Evolutionary conservation across 1,140 invertebrate species (phyloP), one percentile per base, ranked within the genome.

Genomic region (Drosophila varians): DNA sequence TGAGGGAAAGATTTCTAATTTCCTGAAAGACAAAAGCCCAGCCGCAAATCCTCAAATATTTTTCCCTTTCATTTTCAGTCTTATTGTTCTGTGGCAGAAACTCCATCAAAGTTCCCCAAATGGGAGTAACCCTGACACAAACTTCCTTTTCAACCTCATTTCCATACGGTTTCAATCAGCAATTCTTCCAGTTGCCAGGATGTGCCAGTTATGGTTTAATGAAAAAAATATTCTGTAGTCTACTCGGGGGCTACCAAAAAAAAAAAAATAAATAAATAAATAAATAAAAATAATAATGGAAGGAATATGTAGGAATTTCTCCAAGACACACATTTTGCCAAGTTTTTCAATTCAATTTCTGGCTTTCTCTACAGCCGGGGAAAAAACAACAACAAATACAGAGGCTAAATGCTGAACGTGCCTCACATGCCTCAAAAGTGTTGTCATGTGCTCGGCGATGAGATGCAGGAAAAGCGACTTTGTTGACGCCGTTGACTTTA

Each of bases 401-500:
- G 87, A 87, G 66, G 76, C 82, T 86, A 86, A 86, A 86, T 77
- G 76, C 72, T 76, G 72, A 86, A 86, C 80, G 61, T 76, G 72
- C 71, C 56, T 79, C 75, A 86, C 76, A 66, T 43, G 52, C 55
- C 80, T 70, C 49, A 55, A 80, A 87, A 77, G 53, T 73, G 66
- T 68, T 79, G 66, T 86, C 80, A 86, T 87, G 76, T 69, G 75
- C 66, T 68, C 64, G 42, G 14, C n/a, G 65, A 57, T 49, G 45
- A 64, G 58, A 38, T 36, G 18, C 42, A 26, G 43, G 26, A 40
- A n/a, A 21, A 48, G 53, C 8, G 57, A 75, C 72, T 86, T 86
- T 80, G 80, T 86, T 83, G 79, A 83, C 57, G 80, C 53, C 82
- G 77, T 74, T 87, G 80, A 80, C 76, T 86, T 87, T 80, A 80